These are phyloP conservation scores for Naja naja DNA, from an alignment of 2,113 vertebrate species.

Conservation along the genomic window DNA sequence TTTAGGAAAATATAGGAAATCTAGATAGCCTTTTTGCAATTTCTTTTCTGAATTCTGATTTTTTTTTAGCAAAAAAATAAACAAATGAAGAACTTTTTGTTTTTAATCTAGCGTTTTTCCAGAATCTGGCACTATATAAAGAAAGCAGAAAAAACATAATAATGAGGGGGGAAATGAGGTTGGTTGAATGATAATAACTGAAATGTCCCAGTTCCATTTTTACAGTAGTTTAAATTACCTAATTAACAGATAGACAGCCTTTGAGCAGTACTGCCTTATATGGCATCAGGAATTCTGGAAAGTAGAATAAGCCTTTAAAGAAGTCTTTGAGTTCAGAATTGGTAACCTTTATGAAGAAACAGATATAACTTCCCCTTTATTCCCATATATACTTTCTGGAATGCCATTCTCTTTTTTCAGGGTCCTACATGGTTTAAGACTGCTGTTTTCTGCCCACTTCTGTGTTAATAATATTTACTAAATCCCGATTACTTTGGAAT, in stretches of 20 bases:
- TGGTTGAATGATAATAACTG: not conserved
- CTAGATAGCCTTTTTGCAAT: not conserved
- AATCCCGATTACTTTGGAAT: not conserved
- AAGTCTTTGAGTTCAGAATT: not conserved
- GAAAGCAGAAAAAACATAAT: not conserved
- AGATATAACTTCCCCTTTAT: not conserved
- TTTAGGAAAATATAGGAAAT: not conserved
- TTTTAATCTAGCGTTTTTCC: not conserved
- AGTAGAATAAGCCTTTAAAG: not conserved
- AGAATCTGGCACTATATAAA: not conserved
- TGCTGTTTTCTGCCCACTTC: not conserved
- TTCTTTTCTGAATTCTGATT: not conserved
- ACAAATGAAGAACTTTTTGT: not conserved
- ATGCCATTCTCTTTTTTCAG: not conserved
- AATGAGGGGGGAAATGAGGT: not conserved
- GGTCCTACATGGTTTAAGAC: not conserved
- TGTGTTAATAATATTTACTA: not conserved
- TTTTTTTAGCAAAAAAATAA: not conserved
- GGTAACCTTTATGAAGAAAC: not conserved
- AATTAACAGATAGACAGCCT: not conserved
- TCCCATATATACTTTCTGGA: not conserved
- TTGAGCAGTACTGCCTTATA: not conserved
- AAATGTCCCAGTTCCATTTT: not conserved
- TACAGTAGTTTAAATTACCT: not conserved
- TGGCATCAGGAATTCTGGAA: not conserved